These are phyloP conservation scores for Seriola aureovittata DNA, from an alignment of 2,113 vertebrate genomes.

Conservation along the genomic window DNA sequence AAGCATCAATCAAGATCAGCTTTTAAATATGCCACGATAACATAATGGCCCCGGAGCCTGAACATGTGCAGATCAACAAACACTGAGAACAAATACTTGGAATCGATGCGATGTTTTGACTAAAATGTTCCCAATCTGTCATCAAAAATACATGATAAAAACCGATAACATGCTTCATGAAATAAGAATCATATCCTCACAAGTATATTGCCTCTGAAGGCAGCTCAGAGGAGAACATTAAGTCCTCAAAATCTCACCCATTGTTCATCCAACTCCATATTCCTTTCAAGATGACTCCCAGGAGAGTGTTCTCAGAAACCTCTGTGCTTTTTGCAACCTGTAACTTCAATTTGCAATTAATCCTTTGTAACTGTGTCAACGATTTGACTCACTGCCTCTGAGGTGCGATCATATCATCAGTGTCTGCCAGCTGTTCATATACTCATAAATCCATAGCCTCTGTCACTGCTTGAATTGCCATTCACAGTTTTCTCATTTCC, in stretches of 20 bases:
- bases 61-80: background rate
- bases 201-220: background rate
- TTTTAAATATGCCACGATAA: background rate
- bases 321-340: slow-evolving; percentile 18
- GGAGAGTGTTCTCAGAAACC: slow-evolving; percentile 5
- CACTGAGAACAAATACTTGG: background rate
- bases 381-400: slow-evolving; percentile 37
- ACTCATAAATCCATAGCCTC: slow-evolving; percentile 28
- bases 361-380: slow-evolving; percentile 23
- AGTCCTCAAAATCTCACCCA: slow-evolving; percentile 13
- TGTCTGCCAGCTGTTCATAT: slow-evolving; percentile 34
- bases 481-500: background rate
- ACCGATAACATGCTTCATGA: background rate
- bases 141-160: background rate
- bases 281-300: slow-evolving; percentile 17
- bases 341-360: slow-evolving; percentile 50
- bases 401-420: slow-evolving; percentile 30
- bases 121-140: background rate
- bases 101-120: background rate
- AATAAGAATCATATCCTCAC: background rate
- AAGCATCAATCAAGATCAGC: too few relatives aligned
- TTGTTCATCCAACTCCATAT: slow-evolving; percentile 13
- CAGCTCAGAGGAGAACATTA: slow-evolving; percentile 23
- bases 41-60: background rate
- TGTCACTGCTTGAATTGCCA: background rate